Evolutionary conservation across 2,797 vertebrate genomes (phyloP), one percentile per base, ranked within the genome.

Genomic region (Gymnodraco acuticeps): DNA sequence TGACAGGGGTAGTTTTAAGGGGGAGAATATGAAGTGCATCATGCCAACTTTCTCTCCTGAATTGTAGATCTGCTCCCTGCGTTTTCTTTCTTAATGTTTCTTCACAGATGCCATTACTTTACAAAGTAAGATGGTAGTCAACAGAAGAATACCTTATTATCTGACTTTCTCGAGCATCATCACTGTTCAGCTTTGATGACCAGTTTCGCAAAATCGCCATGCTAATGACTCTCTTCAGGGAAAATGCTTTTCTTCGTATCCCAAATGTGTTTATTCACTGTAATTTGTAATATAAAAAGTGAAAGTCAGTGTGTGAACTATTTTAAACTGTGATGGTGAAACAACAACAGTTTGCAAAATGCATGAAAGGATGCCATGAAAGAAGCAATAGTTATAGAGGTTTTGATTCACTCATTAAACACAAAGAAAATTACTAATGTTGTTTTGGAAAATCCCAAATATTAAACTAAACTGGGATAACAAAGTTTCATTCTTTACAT

Each of bases 31-130:
- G 4, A 62, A 71, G 67, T 7, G 41, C 23, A 63, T 66, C 56
- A 15, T 17, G 33, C 42, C 50, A 62, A 72, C 63, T 19, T 77
- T 60, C 47, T 60, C 42, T 67, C 41, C 47, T 66, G 33, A 52
- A 72, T 75, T 10, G 66, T 42, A 59, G 55, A 16, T 38, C 72
- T 11, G n/a, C 10, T 41, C 11, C 15, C 17, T 53, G 8, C 2
- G 17, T 68, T 45, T 15, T 64, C 15, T 20, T 13, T 46, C n/a
- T 41, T 23, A 7, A 52, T 19, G 10, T 23, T 31, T 63, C 33
- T 13, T 48, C 33, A 45, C 27, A 58, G 47, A 52, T 15, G 1
- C 5, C 61, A 45, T 52, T 16, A 42, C 55, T 50, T 46, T 16
- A 31, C 6, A 64, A 33, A 61, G 19, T 27, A 38, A 65, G 4